Conservation (phyloP, 2,113 vertebrate genomes). For the Nothocercus julius region DNA sequence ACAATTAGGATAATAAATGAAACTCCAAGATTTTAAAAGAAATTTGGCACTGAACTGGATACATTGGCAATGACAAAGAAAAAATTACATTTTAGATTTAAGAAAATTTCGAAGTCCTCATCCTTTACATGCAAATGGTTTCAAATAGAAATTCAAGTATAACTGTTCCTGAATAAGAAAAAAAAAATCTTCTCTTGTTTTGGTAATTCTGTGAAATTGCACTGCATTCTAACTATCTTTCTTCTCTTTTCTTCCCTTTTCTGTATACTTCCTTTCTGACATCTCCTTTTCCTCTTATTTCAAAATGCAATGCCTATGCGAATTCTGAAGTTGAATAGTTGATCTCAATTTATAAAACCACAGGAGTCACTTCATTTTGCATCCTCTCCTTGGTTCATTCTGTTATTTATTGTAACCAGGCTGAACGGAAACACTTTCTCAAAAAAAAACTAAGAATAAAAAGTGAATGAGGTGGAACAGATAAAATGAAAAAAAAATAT, state of each 20-base stretch:
- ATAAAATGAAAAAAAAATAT: neutral
- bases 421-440: neutral
- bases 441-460: neutral
- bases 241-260: neutral
- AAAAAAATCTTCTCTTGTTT: neutral
- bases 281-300: neutral
- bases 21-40: neutral
- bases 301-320: neutral
- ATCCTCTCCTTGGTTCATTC: neutral
- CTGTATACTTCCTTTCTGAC: neutral
- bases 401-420: neutral
- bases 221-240: neutral
- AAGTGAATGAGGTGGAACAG: rapidly evolving
- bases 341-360: neutral
- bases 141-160: neutral
- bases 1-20: neutral
- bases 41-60: neutral
- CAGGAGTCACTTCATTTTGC: neutral
- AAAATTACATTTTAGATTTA: neutral
- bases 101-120: neutral
- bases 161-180: too few species aligned
- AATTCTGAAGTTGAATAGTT: neutral
- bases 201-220: neutral
- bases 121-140: neutral
- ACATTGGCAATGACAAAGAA: neutral